Base-by-base conservation (phyloP, 2,888 invertebrate species). In the Plusia festucae region DNA sequence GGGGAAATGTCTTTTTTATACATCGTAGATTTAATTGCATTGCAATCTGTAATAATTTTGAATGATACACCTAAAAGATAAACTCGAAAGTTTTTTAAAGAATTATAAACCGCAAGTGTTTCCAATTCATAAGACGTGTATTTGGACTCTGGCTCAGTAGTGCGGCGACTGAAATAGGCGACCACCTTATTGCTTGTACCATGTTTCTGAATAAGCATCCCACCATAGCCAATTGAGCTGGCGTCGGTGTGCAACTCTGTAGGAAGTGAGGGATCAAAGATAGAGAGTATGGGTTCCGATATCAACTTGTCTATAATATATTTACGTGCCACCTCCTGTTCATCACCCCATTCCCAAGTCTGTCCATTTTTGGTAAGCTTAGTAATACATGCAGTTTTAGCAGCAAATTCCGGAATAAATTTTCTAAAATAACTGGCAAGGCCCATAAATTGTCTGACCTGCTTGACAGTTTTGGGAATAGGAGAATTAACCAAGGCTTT, bases 261-360 rank as follows among this genome's bases (percentile, higher is more conserved):
- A 9, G 53, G 53, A 20, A 65, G 24, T 13, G 40, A 20, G 11
- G 66, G 66, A 51, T 69, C 59, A 59, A 69, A 72, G 15, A 62
- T 56, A 7, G 61, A 44, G n/a, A 68, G 44, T 0, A 70, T 16
- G n/a, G 70, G 68, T 61, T 24, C n/a, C 15, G 56, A 60, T 1
- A 30, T n/a, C n/a, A 70, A 53, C 5, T 65, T 15, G 52, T 62
- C 53, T n/a, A 83, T 58, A 84, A 64, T 20, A 49, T 55, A 1
- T 24, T 65, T 15, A 40, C 85, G 68, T n/a, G 81, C 81, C 1
- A 55, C n/a, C 4, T 76, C 52, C 15, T 85, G 82, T 24, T 79
- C 74, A 1, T 20, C n/a, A 6, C 67, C 61, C 82, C 81, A 81
- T 16, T 55, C 46, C 56, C 73, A 72, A 65, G 70, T 57, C 66